Conservation (phyloP, 2,888 invertebrate genomes). For the Rosalia funebris region DNA sequence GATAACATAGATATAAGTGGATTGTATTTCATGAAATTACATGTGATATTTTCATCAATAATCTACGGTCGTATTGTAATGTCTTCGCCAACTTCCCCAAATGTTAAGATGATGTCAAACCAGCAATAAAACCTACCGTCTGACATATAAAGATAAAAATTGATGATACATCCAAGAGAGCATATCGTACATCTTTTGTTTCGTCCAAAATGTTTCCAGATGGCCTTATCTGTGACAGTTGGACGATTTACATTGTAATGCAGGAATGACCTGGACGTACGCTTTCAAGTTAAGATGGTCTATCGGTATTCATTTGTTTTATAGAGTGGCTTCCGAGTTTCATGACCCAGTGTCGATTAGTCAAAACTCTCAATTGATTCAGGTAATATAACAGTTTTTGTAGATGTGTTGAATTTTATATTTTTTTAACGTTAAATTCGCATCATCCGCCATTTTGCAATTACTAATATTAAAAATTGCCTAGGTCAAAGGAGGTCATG, state of each 20-base stretch:
- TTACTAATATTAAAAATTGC: no score
- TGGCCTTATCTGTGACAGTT: not conserved
- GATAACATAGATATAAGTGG: no score
- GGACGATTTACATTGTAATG: not conserved
- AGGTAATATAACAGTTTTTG: no score
- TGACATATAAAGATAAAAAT: not conserved
- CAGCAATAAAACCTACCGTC: not conserved
- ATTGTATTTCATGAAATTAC: no score
- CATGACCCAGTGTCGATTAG: conserved; percentile 17
- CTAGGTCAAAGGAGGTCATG: no score
- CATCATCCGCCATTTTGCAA: no score
- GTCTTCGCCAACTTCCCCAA: no score
- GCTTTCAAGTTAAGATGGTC: conserved; percentile 14
- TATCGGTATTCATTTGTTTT: conserved; percentile 25
- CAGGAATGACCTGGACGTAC: conserved; percentile 19
- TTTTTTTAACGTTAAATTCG: no score
- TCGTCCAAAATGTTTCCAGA: not conserved
- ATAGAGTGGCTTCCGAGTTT: conserved; percentile 11
- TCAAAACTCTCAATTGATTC: not conserved
- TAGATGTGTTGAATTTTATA: no score
- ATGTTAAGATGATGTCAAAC: no score
- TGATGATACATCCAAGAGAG: not conserved
- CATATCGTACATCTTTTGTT: not conserved
- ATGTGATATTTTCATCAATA: no score
- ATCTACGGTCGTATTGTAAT: no score